Percentiles rank a stretch among this genome's conserved stretches.
Evolutionary conservation across 2,113 vertebrate species (phyloP).

Genomic region (Odocoileus hemionus): DNA sequence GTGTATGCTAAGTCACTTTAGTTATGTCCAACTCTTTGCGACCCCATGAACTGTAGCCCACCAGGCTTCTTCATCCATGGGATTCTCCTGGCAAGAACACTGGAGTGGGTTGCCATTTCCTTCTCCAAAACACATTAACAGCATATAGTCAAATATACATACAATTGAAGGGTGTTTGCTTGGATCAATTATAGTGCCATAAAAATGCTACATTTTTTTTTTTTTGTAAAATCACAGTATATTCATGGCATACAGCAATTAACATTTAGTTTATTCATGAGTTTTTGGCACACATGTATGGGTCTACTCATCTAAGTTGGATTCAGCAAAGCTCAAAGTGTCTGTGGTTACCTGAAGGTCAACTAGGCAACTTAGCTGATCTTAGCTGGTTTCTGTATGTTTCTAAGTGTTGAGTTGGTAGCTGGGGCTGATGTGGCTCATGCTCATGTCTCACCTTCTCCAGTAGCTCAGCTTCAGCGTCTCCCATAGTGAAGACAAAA

Average conservation of each 20-base stretch:
- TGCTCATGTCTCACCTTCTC: background rate
- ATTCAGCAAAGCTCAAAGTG: background rate
- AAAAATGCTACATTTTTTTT: background rate
- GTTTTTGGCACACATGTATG: background rate
- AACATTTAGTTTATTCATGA: background rate
- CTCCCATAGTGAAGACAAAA: background rate
- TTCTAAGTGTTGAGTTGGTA: background rate
- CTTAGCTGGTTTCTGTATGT: background rate
- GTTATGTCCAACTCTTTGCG: background rate
- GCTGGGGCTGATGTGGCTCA: no score
- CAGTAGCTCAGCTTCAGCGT: background rate
- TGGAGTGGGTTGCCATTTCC: background rate
- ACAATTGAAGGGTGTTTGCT: background rate
- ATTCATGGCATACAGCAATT: background rate
- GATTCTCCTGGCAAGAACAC: background rate
- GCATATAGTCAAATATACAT: background rate
- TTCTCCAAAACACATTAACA: background rate
- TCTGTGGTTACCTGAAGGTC: background rate
- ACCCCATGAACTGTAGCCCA: background rate
- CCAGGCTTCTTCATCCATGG: background rate
- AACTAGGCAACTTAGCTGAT: background rate
- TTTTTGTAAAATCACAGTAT: background rate
- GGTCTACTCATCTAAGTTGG: background rate
- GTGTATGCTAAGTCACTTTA: rapidly evolving
- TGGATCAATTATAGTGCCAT: background rate